phyloP scores from a whole-genome alignment of 2,888 invertebrate species.

The Platypus cylindrus region DNA sequence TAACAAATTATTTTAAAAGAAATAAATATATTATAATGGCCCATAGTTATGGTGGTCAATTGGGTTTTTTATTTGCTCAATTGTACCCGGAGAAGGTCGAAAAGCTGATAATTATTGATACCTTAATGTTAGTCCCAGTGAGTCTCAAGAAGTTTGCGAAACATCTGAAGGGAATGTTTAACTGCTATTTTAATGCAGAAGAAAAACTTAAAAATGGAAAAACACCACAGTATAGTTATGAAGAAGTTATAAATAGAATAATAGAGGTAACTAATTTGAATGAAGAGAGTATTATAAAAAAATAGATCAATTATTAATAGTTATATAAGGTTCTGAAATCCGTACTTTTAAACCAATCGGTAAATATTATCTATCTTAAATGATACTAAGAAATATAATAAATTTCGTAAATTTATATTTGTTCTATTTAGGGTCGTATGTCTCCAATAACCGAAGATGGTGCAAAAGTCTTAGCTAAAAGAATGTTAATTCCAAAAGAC shows the following conservation, averaged over 20 bases:
- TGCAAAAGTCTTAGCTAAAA: constrained; percentile 37
- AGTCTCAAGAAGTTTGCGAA: constrained; percentile 20
- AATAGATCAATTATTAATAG: no score
- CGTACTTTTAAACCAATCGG: no score
- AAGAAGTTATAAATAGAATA: constrained; percentile 38
- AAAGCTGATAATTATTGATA: constrained; percentile 37
- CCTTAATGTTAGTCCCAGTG: constrained; percentile 25
- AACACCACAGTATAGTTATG: constrained; percentile 32
- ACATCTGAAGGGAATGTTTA: constrained; percentile 30
- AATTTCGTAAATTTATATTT: constrained; percentile 1
- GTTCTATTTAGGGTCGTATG: constrained; percentile 8
- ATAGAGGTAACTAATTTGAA: constrained; percentile 17
- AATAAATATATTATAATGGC: constrained; percentile 28
- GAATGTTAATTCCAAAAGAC: constrained; percentile 34
- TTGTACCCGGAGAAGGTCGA: constrained; percentile 35
- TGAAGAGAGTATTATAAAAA: no score
- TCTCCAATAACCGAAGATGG: constrained; percentile 33
- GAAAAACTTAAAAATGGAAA: constrained; percentile 19
- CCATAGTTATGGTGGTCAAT: constrained; percentile 39
- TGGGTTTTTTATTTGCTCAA: constrained; percentile 30
- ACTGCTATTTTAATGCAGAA: constrained; percentile 28
- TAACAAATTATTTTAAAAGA: constrained; percentile 26
- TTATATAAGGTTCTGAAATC: no score
- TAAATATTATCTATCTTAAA: no score
- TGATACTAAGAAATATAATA: constrained; percentile 1